These are phyloP conservation scores for Suricata suricatta DNA, from an alignment of 2,113 vertebrate species.

Conservation along the genomic window DNA sequence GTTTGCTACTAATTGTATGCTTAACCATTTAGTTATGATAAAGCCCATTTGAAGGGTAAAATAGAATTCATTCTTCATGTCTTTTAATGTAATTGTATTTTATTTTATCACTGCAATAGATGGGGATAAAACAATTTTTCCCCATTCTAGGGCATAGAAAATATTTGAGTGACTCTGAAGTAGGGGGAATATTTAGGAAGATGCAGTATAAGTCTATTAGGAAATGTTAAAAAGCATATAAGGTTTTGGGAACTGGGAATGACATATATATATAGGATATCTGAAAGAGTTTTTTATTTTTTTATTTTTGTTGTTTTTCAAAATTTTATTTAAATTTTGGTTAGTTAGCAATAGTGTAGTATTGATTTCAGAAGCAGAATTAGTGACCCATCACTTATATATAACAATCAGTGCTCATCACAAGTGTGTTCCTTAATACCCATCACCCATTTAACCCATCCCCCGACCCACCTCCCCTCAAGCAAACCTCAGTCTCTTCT, in stretches of 20 bases:
- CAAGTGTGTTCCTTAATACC: too few relatives aligned
- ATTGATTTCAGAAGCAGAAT: too few relatives aligned
- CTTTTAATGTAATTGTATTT: conserved; percentile 15
- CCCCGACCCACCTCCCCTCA: too few relatives aligned
- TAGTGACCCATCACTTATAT: too few relatives aligned
- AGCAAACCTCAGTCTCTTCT: too few relatives aligned
- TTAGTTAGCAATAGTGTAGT: too few relatives aligned
- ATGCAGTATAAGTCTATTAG: background rate
- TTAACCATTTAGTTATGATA: background rate
- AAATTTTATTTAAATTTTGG: too few relatives aligned
- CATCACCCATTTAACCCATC: too few relatives aligned
- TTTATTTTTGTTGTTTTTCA: too few relatives aligned
- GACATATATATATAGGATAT: background rate
- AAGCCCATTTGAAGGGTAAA: background rate
- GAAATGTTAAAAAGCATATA: background rate
- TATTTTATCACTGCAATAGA: conserved; percentile 1
- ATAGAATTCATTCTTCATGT: conserved; percentile 20
- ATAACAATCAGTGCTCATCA: too few relatives aligned
- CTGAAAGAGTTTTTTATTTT: background rate
- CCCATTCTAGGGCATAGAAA: background rate
- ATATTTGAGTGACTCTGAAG: background rate
- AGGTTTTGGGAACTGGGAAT: background rate
- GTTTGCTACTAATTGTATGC: conserved; percentile 25
- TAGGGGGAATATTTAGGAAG: background rate
- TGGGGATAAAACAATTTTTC: background rate